Percentiles rank a stretch among this genome's conserved stretches.
These are phyloP conservation scores for Piprites chloris DNA, from an alignment of 2,113 vertebrate species.

Conservation along the genomic window DNA sequence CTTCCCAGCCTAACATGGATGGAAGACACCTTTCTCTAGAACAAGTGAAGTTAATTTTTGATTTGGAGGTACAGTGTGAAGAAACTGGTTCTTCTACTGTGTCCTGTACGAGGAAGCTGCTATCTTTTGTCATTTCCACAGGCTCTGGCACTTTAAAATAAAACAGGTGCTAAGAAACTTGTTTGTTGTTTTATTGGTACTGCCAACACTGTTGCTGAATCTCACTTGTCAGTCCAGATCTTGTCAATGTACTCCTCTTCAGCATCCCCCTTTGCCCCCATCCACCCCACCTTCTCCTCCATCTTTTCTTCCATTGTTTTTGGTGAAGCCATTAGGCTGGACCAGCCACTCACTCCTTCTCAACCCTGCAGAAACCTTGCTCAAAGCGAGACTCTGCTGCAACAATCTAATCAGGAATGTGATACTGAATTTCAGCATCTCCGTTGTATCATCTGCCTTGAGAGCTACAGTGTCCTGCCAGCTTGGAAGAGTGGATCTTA, in stretches of 20 bases:
- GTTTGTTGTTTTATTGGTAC: not conserved
- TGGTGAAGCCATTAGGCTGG: not conserved
- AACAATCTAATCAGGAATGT: not conserved
- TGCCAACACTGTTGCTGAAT: not conserved
- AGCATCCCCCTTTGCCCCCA: not conserved
- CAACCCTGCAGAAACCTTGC: not conserved
- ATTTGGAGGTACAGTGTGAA: not conserved
- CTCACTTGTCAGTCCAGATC: not conserved
- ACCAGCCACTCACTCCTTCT: not conserved
- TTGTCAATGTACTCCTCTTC: not conserved
- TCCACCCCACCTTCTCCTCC: not conserved
- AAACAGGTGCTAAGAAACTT: not conserved
- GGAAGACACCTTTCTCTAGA: not conserved
- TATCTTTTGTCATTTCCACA: not conserved
- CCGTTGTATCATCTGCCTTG: not conserved
- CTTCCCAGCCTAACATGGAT: not conserved
- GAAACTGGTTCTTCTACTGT: not conserved
- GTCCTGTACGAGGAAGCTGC: not conserved
- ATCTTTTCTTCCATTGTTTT: not conserved
- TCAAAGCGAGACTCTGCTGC: not conserved
- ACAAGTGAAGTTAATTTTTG: not conserved
- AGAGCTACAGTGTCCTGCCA: not conserved
- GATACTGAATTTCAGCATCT: not conserved
- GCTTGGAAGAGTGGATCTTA: not conserved
- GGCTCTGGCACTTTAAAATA: not conserved